Conservation (phyloP, 2,113 vertebrate genomes). For the Scytalopus superciliaris region DNA sequence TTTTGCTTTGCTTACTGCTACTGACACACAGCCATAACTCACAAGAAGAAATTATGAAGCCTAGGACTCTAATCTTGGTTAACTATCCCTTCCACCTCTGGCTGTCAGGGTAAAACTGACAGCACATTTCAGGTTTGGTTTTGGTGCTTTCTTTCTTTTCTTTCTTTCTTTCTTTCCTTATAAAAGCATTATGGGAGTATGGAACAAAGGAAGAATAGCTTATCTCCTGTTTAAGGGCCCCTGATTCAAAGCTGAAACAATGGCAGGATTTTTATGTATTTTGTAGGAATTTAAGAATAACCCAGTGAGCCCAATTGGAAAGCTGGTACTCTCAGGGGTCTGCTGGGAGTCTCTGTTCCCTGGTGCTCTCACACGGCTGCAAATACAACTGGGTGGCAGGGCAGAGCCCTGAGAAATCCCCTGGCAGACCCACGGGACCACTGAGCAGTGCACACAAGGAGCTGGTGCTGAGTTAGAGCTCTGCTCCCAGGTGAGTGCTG, state of each 20-base stretch:
- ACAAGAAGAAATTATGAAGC: neutral
- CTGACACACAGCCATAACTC: neutral
- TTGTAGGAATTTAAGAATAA: neutral
- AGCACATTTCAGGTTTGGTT: neutral
- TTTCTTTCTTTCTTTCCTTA: neutral
- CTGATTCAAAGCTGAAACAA: neutral
- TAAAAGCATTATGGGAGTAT: neutral
- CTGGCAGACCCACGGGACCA: neutral
- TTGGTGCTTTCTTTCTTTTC: neutral
- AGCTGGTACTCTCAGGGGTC: neutral
- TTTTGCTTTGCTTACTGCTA: conserved; percentile 36
- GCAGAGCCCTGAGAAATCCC: neutral
- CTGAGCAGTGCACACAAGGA: neutral
- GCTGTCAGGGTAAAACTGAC: neutral
- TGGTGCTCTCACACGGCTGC: neutral
- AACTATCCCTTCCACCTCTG: neutral
- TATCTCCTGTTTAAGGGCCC: neutral
- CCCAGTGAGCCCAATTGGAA: neutral
- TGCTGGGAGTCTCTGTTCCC: neutral
- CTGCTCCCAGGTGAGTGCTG: fast-evolving
- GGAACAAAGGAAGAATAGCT: conserved; percentile 23
- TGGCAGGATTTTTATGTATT: neutral
- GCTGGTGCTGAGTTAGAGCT: neutral
- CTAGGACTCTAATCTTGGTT: neutral
- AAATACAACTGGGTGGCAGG: fast-evolving